Percentiles rank a stretch among this genome's conserved stretches.
These are phyloP conservation scores for Microhierax caerulescens DNA, from an alignment of 2,797 vertebrate genomes.

Conservation along the genomic window DNA sequence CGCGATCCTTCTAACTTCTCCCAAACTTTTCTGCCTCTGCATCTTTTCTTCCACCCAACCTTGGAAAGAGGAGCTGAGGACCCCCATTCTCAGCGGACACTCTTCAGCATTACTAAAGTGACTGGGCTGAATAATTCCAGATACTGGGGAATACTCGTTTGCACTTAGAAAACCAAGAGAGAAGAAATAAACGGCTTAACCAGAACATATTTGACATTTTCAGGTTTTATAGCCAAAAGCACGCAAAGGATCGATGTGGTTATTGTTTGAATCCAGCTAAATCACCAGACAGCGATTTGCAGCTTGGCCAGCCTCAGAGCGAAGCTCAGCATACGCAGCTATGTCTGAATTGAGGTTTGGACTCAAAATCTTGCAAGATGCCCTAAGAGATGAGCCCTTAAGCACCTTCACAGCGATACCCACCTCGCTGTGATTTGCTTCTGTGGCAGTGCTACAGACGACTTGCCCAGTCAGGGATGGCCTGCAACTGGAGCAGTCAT, in stretches of 20 bases:
- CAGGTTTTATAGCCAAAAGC: not conserved
- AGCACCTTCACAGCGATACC: not conserved
- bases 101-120: not conserved
- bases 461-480: fast-evolving
- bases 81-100: not conserved
- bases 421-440: not conserved
- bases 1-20: not conserved
- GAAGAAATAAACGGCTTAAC: not conserved
- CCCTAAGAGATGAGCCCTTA: not conserved
- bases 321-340: not conserved
- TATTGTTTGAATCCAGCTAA: not conserved
- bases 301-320: not conserved
- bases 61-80: not conserved
- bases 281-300: not conserved
- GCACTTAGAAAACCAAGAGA: not conserved
- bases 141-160: fast-evolving
- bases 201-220: not conserved
- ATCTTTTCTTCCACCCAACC: not conserved
- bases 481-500: not conserved
- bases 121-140: not conserved
- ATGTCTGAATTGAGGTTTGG: not conserved
- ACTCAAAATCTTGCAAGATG: not conserved
- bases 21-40: not conserved
- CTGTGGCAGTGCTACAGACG: not conserved
- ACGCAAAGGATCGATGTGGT: fast-evolving